Conservation (phyloP, 2,888 invertebrate genomes). For the Ophion slaviceki region DNA sequence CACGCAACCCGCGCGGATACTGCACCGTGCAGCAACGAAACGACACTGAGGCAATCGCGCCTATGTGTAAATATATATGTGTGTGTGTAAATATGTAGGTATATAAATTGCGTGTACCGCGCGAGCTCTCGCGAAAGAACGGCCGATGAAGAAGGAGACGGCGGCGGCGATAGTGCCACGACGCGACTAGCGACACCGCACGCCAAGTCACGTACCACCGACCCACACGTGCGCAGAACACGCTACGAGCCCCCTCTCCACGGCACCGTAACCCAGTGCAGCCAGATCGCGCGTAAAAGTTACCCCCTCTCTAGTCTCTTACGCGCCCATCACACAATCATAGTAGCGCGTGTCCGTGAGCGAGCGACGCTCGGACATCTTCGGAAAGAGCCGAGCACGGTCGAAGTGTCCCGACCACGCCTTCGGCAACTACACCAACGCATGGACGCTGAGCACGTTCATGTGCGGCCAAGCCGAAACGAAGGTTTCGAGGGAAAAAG, state of each 20-base stretch:
- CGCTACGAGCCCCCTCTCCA: slow-evolving; percentile 8
- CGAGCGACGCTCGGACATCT: too few species aligned
- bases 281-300: too few species aligned
- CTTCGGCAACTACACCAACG: too few species aligned
- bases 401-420: too few species aligned
- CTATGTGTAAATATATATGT: slow-evolving; percentile 7
- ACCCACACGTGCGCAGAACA: slow-evolving; percentile 73
- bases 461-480: too few species aligned
- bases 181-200: slow-evolving; percentile 54
- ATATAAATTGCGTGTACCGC: not conserved
- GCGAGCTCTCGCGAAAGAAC: slow-evolving; percentile 43
- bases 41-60: slow-evolving; percentile 46
- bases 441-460: too few species aligned
- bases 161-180: slow-evolving; percentile 50
- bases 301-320: too few species aligned
- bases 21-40: slow-evolving; percentile 54
- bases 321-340: too few species aligned
- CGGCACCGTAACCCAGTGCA: not conserved
- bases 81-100: not conserved
- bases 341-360: too few species aligned
- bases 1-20: slow-evolving; percentile 43
- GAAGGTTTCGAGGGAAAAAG: too few species aligned
- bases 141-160: slow-evolving; percentile 30
- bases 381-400: too few species aligned
- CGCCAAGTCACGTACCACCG: slow-evolving; percentile 66